Conservation (phyloP, 2,797 vertebrate species). For the Pogoniulus pusillus region DNA sequence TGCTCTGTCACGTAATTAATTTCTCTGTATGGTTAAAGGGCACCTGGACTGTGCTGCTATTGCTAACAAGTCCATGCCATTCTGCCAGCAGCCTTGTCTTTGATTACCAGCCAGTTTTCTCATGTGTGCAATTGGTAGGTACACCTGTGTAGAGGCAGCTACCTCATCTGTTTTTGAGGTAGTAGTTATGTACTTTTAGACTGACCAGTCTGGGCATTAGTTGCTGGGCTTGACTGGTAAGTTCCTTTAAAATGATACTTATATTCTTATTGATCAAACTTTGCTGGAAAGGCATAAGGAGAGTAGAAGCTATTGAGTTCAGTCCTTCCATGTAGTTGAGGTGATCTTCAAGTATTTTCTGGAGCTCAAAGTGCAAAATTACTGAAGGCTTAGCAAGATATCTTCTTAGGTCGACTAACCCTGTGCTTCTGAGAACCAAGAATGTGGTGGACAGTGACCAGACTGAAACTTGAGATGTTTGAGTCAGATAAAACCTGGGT, state of each 20-base stretch:
- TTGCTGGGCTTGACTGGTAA: not conserved
- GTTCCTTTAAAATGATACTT: not conserved
- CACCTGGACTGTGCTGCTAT: not conserved
- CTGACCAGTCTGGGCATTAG: not conserved
- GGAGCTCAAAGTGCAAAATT: not conserved
- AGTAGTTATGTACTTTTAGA: not conserved
- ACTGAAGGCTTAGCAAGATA: not conserved
- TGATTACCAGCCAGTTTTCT: not conserved
- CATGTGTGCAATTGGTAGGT: not conserved
- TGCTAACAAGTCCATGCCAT: not conserved
- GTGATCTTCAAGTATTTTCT: not conserved
- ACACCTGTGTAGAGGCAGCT: not conserved
- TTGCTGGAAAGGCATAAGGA: not conserved
- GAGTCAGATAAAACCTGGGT: not conserved
- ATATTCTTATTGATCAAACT: not conserved
- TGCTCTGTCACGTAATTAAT: not conserved
- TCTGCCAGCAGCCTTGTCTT: not conserved
- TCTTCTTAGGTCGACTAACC: not conserved
- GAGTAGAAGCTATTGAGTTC: not conserved
- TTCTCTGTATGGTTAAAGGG: not conserved
- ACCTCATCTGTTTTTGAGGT: slow-evolving; percentile 4
- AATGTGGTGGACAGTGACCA: not conserved
- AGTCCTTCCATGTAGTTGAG: not conserved
- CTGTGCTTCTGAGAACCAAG: not conserved
- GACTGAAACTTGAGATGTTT: not conserved